Base-by-base conservation (phyloP, 2,888 invertebrate genomes). In the Harpagoxenus sublaevis region DNA sequence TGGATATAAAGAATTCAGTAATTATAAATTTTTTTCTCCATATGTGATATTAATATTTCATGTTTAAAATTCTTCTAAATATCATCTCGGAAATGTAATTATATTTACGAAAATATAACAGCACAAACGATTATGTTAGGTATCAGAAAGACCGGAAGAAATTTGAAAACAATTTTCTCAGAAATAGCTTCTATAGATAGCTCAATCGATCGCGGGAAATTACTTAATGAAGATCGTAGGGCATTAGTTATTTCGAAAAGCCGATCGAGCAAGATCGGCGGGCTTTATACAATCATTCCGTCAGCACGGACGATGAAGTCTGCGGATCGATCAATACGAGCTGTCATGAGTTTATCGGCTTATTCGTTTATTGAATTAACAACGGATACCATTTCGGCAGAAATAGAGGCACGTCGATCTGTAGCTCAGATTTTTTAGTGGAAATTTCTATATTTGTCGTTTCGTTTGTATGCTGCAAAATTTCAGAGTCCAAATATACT, bases 291-390 rank as follows among this genome's bases (percentile, higher is more conserved):
- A 35, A 57, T 23, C 18, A 28, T 71, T 60, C 15, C 15, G 75
- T 65, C 68, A 55, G 66, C 15, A 8, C 57, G n/a, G 4, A 48
- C 71, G 63, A 62, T 28, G 8, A 51, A 82, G 39, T 35, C 28
- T 42, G 18, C n/a, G 45, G 51, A 48, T 83, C 63, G 86, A 89
- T 88, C 88, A 84, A 84, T 87, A 89, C 86, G 70, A 65, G 53
- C 51, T 31, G 53, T 55, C 62, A 51, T 78, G 77, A 83, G 85
- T 86, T 89, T 84, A 87, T 84, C 84, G 83, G 84, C 85, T 88
- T 84, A 87, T 83, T 84, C 83, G 84, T 85, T 87, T 88, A 89
- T 89, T 84, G 71, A 88, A 88, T 89, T 90, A 89, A 73, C 55
- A 71, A 63, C 51, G 70, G n/a, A 62, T 53, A 73, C n/a, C 18